Conservation (phyloP, 1,140 invertebrate species). For the Drosophila obscura region DNA sequence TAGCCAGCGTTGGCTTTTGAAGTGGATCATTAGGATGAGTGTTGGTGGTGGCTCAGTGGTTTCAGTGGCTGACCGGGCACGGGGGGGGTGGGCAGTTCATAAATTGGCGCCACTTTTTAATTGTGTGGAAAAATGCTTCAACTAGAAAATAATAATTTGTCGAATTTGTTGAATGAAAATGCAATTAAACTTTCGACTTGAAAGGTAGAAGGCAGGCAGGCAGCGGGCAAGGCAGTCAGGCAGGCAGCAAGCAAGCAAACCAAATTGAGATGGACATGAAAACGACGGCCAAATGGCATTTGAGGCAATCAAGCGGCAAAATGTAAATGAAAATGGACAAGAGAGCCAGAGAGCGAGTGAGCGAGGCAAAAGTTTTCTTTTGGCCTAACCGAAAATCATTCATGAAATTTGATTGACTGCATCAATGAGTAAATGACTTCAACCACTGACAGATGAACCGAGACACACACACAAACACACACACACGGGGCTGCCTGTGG, state of each 20-base stretch:
- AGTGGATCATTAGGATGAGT: slow-evolving; percentile 42
- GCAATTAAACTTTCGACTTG: slow-evolving; percentile 60
- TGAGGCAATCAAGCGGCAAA: slow-evolving; percentile 56
- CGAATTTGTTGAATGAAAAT: slow-evolving; percentile 10
- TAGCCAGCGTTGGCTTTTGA: slow-evolving; percentile 38
- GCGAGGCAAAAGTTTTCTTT: slow-evolving; percentile 38
- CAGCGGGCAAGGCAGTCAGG: too few relatives aligned
- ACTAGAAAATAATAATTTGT: slow-evolving; percentile 6
- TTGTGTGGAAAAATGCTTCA: slow-evolving; percentile 59
- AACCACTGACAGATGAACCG: slow-evolving; percentile 58
- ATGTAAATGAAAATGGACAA: slow-evolving; percentile 79
- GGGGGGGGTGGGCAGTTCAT: slow-evolving; percentile 21
- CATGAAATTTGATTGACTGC: slow-evolving; percentile 80
- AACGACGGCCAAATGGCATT: slow-evolving; percentile 17
- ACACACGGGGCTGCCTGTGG: not conserved
- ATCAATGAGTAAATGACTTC: slow-evolving; percentile 73
- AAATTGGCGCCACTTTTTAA: slow-evolving; percentile 63
- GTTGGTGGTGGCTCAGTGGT: not conserved
- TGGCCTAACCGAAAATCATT: slow-evolving; percentile 69
- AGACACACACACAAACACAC: slow-evolving; percentile 3
- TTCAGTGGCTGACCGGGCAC: not conserved
- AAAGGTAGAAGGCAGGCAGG: not conserved
- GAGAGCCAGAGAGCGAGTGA: slow-evolving; percentile 8
- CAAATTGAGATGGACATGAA: slow-evolving; percentile 20
- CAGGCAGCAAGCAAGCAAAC: not conserved